Evolutionary conservation across 64 coral and sea anemone genomes (phyloP).

Genomic region (Pachyseris speciosa): DNA sequence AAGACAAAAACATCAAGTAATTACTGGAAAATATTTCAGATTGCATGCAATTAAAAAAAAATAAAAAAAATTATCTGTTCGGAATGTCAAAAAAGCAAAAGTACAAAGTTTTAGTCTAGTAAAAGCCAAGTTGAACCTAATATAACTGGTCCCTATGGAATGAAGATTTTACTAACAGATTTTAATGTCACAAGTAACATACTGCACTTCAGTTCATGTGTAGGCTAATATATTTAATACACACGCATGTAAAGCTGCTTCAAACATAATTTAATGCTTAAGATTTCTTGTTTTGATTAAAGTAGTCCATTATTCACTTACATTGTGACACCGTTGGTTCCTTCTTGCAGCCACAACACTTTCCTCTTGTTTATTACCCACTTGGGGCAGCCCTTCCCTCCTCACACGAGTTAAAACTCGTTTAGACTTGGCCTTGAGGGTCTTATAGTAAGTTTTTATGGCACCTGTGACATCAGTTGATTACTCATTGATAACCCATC

Average conservation of each 20-base stretch:
- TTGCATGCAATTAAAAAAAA: neutral
- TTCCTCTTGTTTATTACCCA: conserved; percentile 18
- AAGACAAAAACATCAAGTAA: neutral
- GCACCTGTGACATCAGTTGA: no score
- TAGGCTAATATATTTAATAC: neutral
- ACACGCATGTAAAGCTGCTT: neutral
- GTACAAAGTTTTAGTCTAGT: neutral
- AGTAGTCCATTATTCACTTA: conserved; percentile 17
- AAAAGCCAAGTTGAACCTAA: neutral
- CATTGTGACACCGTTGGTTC: conserved; percentile 23
- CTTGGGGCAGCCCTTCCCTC: no score
- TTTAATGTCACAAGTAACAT: neutral
- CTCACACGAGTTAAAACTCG: no score
- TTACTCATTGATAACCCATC: no score
- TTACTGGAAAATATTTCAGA: neutral
- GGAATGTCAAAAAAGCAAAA: neutral
- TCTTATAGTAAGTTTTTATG: no score
- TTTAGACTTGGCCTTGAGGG: no score
- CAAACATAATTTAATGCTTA: neutral
- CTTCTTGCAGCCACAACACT: conserved; percentile 8
- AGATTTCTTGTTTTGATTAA: neutral
- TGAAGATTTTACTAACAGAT: neutral
- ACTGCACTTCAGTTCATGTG: neutral
- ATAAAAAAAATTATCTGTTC: neutral
- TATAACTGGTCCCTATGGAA: conserved; percentile 4